Evolutionary conservation across 2,113 vertebrate genomes (phyloP).

Genomic region (Oriolus oriolus): DNA sequence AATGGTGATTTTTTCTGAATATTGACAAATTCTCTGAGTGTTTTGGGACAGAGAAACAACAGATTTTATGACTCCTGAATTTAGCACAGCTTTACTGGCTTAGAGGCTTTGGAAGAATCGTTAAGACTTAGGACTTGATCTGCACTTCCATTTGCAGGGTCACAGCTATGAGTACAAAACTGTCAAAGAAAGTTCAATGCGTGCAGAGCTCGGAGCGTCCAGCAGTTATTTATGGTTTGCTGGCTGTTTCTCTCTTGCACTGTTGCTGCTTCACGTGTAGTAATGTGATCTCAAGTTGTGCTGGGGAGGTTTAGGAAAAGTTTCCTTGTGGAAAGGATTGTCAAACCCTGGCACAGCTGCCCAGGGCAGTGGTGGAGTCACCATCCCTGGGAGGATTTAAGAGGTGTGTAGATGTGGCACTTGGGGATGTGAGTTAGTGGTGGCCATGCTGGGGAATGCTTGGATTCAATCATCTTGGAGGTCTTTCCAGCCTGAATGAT

Average conservation of each 20-base stretch:
- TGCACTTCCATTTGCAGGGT: neutral
- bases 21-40: neutral
- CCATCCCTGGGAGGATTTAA: neutral
- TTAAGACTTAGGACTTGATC: neutral
- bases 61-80: neutral
- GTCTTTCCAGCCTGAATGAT: neutral
- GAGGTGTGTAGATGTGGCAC: accelerated
- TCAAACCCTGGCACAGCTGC: neutral
- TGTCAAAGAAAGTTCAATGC: neutral
- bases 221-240: neutral
- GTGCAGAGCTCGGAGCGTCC: neutral
- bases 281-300: neutral
- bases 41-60: neutral
- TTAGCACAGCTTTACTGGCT: neutral
- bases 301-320: neutral
- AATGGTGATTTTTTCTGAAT: neutral
- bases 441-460: accelerated
- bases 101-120: slow-evolving; percentile 23
- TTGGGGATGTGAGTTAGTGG: neutral
- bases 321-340: neutral
- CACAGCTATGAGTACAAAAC: neutral
- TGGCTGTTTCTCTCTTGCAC: neutral
- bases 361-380: neutral
- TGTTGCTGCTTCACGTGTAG: neutral
- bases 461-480: neutral